Evolutionary conservation across 2,113 vertebrate genomes (phyloP).

Genomic region (Bettongia penicillata): DNA sequence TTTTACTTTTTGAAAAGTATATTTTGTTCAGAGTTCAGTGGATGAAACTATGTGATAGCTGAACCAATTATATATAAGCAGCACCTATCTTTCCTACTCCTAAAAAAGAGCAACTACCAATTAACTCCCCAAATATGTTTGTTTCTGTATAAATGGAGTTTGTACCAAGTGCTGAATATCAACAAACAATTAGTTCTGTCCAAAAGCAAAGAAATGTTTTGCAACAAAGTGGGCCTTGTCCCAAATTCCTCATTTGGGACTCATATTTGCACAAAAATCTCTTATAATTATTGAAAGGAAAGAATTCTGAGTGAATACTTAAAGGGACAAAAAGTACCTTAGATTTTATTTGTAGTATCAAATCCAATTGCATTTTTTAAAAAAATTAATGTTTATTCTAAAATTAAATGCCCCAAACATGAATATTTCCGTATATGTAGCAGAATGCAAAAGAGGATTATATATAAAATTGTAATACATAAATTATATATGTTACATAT

Average conservation of each 20-base stretch:
- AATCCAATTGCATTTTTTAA: neutral
- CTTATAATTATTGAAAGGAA: neutral
- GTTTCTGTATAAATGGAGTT: neutral
- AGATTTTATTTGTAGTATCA: constrained; percentile 38
- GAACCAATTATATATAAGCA: neutral
- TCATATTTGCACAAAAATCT: neutral
- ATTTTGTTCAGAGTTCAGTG: constrained; percentile 26
- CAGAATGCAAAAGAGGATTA: neutral
- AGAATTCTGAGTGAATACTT: neutral
- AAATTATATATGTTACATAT: too few species aligned
- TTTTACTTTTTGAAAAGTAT: constrained; percentile 51
- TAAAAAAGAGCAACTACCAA: neutral
- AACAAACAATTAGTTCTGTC: neutral
- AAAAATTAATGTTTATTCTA: neutral
- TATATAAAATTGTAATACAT: neutral
- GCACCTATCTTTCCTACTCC: constrained; percentile 17
- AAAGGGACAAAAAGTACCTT: neutral
- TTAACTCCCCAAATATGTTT: neutral
- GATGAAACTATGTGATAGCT: constrained; percentile 1
- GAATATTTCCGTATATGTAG: neutral
- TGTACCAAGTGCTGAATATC: neutral
- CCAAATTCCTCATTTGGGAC: neutral
- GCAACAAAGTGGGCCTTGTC: neutral
- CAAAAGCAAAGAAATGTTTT: neutral
- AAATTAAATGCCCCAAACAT: neutral